Base-by-base conservation (phyloP, 2,113 vertebrate genomes). In the Myotis lucifugus region DNA sequence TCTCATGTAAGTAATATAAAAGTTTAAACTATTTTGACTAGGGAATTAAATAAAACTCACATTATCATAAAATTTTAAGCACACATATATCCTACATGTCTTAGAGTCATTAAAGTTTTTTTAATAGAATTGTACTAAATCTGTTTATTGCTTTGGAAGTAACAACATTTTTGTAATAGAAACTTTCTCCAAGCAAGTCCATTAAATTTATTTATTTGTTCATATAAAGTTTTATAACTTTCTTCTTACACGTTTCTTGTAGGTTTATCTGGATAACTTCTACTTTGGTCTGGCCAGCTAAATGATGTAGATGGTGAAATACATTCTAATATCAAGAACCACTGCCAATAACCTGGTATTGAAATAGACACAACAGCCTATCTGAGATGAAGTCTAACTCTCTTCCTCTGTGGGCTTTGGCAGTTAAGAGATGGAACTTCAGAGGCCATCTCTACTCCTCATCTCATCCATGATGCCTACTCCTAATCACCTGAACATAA, bases 1-100 rank as follows among this genome's bases (percentile, higher is more conserved):
- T 93, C 13, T 46, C 42, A 81, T 46, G 50, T 4, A n/a, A 70
- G 19, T 87, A 88, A 92, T 19, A 88, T 19, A 6, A 92, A 92
- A 92, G 13, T 70, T 86, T 93, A 94, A 74, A 79, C 1, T 95
- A 25, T 69, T 89, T 59, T 97, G 12, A 81, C 15, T 52, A 13
- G 6, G 79, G 15, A 83, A 84, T 92, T 27, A 83, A 87, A 78
- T 61, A 61, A 84, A 78, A n/a, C 13, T 74, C 15, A 29, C 5
- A 92, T 21, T 84, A 82, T 72, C 76, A 84, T 42, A 90, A 79
- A 84, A 81, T 70, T 82, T 12, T 56, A 84, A 90, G 29, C 40
- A 73, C 34, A 94, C 83, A 14, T 42, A 89, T 76, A 90, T 2
- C 48, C 40, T 64, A 42, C 0, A 56, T 5, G 64, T 74, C 42